Percentiles rank a stretch among this genome's conserved stretches.
Conservation (phyloP, 2,113 vertebrate species). For the Neomonachus schauinslandi region DNA sequence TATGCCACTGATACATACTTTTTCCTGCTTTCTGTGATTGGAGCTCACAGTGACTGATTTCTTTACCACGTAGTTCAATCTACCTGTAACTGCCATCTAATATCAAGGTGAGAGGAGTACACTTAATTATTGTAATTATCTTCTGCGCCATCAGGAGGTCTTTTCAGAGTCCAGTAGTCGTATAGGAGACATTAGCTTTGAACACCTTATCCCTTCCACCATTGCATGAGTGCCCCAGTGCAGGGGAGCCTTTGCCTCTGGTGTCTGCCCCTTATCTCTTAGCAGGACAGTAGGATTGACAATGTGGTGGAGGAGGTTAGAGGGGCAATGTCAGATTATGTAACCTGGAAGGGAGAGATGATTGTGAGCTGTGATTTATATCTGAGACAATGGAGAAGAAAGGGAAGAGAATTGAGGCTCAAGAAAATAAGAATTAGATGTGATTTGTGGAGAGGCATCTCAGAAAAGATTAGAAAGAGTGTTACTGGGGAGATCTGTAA, state of each 20-base stretch:
- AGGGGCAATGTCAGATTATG: background rate
- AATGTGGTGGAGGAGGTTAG: background rate
- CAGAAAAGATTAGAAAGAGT: background rate
- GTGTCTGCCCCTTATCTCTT: background rate
- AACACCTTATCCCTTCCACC: background rate
- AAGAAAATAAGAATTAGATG: background rate
- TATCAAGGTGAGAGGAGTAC: background rate
- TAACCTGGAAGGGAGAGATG: background rate
- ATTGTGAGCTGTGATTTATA: background rate
- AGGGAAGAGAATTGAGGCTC: background rate
- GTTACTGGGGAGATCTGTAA: background rate
- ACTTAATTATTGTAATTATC: background rate
- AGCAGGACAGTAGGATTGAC: background rate
- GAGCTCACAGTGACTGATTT: slow-evolving; percentile 4
- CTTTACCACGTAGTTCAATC: background rate
- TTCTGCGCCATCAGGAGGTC: background rate
- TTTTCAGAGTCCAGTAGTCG: background rate
- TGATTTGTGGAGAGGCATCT: background rate
- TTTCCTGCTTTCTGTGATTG: background rate
- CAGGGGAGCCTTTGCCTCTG: background rate
- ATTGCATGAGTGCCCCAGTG: background rate
- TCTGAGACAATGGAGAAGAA: background rate
- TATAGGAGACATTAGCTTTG: background rate
- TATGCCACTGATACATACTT: background rate
- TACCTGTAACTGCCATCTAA: background rate